These are phyloP conservation scores for Aromia moschata DNA, from an alignment of 2,888 invertebrate species.

Conservation along the genomic window DNA sequence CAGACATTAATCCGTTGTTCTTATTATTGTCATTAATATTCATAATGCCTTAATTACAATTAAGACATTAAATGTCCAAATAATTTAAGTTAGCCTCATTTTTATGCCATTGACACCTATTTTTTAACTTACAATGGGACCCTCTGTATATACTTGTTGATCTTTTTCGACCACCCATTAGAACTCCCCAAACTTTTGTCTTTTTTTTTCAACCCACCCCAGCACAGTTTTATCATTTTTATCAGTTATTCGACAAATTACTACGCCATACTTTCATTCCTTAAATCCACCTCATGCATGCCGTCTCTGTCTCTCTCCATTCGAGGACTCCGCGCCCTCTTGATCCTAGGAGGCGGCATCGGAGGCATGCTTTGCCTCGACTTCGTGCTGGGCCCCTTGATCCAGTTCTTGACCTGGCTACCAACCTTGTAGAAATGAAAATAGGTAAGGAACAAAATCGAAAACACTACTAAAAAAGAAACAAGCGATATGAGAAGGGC, in stretches of 20 bases:
- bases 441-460: conserved; percentile 74
- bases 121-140: too few relatives aligned
- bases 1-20: too few relatives aligned
- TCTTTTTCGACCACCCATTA: background rate
- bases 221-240: conserved; percentile 10
- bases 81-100: too few relatives aligned
- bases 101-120: too few relatives aligned
- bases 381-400: conserved; percentile 52
- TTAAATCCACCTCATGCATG: conserved; percentile 49
- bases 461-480: conserved; percentile 73
- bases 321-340: conserved; percentile 38
- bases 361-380: conserved; percentile 44
- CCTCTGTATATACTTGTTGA: too few relatives aligned
- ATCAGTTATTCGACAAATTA: background rate
- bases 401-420: conserved; percentile 71
- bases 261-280: conserved; percentile 42
- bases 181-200: background rate
- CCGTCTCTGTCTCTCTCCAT: conserved; percentile 16
- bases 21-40: too few relatives aligned
- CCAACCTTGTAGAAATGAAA: conserved; percentile 81
- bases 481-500: conserved; percentile 71
- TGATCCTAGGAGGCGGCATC: conserved; percentile 55
- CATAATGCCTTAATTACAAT: too few relatives aligned
- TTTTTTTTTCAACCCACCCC: background rate
- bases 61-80: too few relatives aligned